A percentile compares a stretch with the other conserved stretches of the same genome.
phyloP scores from a whole-genome alignment of 1,140 invertebrate species.

The Oncopeltus fasciatus region DNA sequence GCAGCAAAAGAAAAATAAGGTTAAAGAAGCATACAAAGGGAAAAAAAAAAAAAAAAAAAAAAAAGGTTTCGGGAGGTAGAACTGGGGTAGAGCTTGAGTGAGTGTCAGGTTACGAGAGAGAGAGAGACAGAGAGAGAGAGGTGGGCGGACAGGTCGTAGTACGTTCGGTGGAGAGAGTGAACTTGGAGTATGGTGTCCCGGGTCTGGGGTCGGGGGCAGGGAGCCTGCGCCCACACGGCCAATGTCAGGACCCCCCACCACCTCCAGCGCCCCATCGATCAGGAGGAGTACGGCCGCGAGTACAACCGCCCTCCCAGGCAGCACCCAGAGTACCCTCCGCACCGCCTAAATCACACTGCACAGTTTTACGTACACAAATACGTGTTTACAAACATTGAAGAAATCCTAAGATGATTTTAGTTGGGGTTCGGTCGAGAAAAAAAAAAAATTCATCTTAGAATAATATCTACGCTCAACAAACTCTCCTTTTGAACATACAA shows the following conservation, averaged over 20 bases:
- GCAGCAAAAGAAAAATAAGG: too few relatives aligned
- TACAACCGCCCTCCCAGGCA: background rate
- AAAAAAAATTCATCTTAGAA: too few relatives aligned
- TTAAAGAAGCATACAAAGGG: background rate
- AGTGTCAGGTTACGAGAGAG: background rate
- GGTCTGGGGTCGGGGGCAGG: background rate
- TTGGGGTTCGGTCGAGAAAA: too few relatives aligned
- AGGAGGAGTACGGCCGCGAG: too few relatives aligned
- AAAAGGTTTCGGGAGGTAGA: background rate
- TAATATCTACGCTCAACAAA: too few relatives aligned
- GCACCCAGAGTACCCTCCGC: too few relatives aligned
- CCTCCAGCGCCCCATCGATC: background rate
- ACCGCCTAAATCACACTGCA: too few relatives aligned
- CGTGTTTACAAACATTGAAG: too few relatives aligned
- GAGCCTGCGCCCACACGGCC: constrained; percentile 14
- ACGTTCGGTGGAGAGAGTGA: background rate
- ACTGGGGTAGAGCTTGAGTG: background rate
- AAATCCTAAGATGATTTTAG: too few relatives aligned
- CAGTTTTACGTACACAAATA: too few relatives aligned
- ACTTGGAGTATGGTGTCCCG: background rate
- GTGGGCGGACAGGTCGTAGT: too few relatives aligned
- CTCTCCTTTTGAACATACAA: too few relatives aligned
- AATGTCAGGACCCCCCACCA: constrained; percentile 8
- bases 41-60: background rate
- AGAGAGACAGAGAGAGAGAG: background rate